Percentiles rank a stretch among this genome's conserved stretches.
Evolutionary conservation across 2,888 invertebrate species (phyloP).

Genomic region (Hypsopygia costalis): DNA sequence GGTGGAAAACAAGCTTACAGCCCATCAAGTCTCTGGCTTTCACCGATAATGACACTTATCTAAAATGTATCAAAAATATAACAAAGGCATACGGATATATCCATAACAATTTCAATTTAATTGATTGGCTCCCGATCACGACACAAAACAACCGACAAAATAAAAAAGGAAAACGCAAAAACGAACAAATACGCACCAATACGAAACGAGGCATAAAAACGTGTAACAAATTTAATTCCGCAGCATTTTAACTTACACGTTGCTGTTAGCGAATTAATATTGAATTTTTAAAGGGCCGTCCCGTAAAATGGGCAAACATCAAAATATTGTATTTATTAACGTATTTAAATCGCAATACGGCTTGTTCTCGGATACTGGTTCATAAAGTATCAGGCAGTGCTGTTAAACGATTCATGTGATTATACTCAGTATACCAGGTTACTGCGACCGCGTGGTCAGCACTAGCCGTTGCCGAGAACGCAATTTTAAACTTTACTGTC

Average conservation of each 20-base stretch:
- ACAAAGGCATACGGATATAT: too few species aligned
- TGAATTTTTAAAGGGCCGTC: constrained; percentile 50
- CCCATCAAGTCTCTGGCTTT: too few species aligned
- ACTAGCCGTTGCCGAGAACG: not conserved
- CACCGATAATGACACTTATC: too few species aligned
- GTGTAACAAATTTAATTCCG: constrained; percentile 32
- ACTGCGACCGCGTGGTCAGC: constrained; percentile 4
- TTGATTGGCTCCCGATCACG: not conserved
- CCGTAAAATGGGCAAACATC: constrained; percentile 48
- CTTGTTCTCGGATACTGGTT: constrained; percentile 41
- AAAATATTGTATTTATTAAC: constrained; percentile 46
- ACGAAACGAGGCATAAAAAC: constrained; percentile 1
- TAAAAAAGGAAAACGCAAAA: not conserved
- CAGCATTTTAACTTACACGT: constrained; percentile 40
- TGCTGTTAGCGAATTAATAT: constrained; percentile 41
- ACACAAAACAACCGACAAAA: constrained; percentile 1
- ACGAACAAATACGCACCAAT: not conserved
- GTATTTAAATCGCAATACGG: constrained; percentile 52
- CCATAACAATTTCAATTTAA: not conserved
- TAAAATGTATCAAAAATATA: too few species aligned
- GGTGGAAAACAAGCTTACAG: too few species aligned
- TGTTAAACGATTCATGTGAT: constrained; percentile 32
- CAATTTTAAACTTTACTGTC: not conserved
- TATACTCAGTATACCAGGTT: constrained; percentile 16
- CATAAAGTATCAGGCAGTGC: constrained; percentile 39